Base-by-base conservation (phyloP, 2,113 vertebrate species). In the Narcine bancroftii region DNA sequence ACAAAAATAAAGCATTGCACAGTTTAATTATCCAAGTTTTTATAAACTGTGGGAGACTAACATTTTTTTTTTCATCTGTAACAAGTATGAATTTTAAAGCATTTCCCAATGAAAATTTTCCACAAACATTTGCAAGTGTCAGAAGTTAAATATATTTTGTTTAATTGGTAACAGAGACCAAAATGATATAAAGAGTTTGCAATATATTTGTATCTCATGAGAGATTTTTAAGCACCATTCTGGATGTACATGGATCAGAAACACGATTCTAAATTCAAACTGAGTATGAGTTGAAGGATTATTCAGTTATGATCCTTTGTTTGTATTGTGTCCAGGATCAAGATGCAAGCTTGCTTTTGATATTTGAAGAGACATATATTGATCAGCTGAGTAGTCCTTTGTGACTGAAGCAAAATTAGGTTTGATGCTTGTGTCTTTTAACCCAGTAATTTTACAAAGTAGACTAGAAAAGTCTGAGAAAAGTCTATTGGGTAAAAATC, bases 261-360 rank as follows among this genome's bases (percentile, higher is more conserved):
- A 87, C 81, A 87, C 81, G 60, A 36, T n/a, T 60, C 53, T 39
- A 33, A 87, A 87, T 60, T 87, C 81, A 87, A 75, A 87, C 60
- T 87, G 56, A 7, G 50, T 63, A n/a, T 36, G 33, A 21, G 1
- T 60, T 87, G 53, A 63, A 60, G 53, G 81, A 63, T 63, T 60
- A 63, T 87, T 87, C 33, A 19, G 6, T 87, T 36, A 17, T 7
- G n/a, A 6, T 87, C 53, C 36, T 87, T 60, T 60, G 53, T 87
- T 87, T 9, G n/a, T 29, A 21, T 63, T 87, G 15, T 63, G n/a
- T 60, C 77, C 79, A 83, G 47, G 29, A 45, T 47, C 36, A 39
- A 9, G 5, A 79, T 53, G 45, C 47, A 81, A 81, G 47, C 77
- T 50, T 33, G 26, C 53, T 53, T 81, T 47, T 81, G 45, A 10